Conservation (phyloP, 2,113 vertebrate genomes). For the Anhinga rufa region DNA sequence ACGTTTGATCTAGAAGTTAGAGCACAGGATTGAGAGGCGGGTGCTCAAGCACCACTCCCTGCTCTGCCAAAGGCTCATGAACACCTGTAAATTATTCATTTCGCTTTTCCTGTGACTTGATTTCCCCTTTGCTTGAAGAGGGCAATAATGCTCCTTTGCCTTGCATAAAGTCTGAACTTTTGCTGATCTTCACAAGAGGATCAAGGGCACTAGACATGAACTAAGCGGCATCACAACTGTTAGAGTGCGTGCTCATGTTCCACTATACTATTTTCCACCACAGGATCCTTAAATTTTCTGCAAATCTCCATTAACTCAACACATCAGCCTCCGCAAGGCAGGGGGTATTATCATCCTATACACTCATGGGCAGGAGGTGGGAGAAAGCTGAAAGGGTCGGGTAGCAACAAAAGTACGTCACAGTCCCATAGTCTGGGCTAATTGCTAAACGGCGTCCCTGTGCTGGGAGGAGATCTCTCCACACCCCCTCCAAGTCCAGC, state of each 20-base stretch:
- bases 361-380: neutral
- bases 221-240: neutral
- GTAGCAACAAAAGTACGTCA: neutral
- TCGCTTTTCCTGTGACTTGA: slow-evolving; percentile 49
- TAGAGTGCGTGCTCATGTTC: neutral
- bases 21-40: slow-evolving; percentile 15
- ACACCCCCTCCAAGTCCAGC: neutral
- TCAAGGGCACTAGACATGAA: neutral
- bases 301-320: neutral
- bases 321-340: neutral
- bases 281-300: neutral
- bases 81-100: slow-evolving; percentile 53
- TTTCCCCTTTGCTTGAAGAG: slow-evolving; percentile 15
- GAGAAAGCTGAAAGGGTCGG: neutral
- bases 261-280: neutral
- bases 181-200: neutral
- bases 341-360: neutral
- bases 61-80: slow-evolving; percentile 33
- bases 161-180: neutral
- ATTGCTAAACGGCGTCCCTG: neutral
- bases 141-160: neutral
- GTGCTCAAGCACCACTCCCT: slow-evolving; percentile 34
- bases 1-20: slow-evolving; percentile 39
- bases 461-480: neutral
- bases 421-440: neutral